A percentile compares a stretch with the other conserved stretches of the same genome.
phyloP scores from a whole-genome alignment of 2,113 vertebrate species.

The Lophura nycthemera region DNA sequence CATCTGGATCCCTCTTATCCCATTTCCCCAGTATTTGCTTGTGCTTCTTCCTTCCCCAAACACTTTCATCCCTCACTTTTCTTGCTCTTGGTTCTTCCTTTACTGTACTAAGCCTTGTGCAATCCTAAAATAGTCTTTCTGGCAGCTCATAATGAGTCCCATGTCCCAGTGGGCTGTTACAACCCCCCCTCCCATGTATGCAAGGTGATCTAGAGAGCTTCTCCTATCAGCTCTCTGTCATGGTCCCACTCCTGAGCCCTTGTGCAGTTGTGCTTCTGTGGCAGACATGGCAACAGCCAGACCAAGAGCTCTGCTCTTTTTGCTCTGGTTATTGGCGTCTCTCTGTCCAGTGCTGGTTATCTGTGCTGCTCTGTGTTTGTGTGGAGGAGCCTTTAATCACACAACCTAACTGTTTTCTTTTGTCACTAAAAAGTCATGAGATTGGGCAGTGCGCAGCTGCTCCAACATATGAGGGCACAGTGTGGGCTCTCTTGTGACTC shows the following conservation, averaged over 20 bases:
- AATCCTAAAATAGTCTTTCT: neutral
- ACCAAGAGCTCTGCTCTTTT: neutral
- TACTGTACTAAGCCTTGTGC: neutral
- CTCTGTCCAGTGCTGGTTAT: neutral
- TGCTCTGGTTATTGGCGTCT: neutral
- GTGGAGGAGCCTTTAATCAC: neutral
- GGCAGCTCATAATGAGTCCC: neutral
- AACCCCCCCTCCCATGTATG: neutral
- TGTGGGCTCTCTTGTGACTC: rapidly evolving
- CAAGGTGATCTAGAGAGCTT: neutral
- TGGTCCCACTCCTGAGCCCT: rapidly evolving
- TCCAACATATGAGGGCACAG: neutral
- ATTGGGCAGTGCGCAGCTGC: neutral
- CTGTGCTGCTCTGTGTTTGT: neutral
- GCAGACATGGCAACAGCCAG: neutral
- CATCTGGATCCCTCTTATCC: neutral
- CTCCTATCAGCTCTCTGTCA: neutral
- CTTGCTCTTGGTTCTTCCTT: neutral
- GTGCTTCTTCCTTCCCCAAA: neutral
- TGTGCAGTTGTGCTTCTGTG: neutral
- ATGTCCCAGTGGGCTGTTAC: neutral
- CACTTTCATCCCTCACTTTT: neutral
- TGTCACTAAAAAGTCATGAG: neutral
- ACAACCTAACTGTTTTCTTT: neutral
- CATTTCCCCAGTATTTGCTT: neutral